A percentile compares a stretch with the other conserved stretches of the same genome.
Conservation (phyloP, 1,140 invertebrate genomes). For the Tribolium castaneum region DNA sequence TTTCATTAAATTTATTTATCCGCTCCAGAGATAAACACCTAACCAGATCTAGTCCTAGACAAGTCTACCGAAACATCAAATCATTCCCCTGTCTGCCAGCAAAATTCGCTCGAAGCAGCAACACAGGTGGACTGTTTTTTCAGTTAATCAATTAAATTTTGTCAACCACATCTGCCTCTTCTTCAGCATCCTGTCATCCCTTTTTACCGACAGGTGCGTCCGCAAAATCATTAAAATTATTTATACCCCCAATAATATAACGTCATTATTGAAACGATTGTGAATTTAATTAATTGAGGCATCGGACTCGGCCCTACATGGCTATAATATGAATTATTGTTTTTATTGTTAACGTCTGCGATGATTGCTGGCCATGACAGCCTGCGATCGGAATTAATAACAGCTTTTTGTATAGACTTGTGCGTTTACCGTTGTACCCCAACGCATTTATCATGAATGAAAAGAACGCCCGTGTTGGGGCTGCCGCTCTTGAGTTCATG, state of each 20-base stretch:
- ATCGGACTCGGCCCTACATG: conserved; percentile 6
- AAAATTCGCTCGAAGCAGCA: too few species aligned
- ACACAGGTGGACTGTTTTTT: too few species aligned
- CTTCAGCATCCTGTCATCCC: neutral
- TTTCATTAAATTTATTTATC: conserved; percentile 42
- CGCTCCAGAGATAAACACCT: conserved; percentile 2
- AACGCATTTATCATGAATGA: conserved; percentile 32
- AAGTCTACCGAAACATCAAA: neutral
- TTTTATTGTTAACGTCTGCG: conserved; percentile 15
- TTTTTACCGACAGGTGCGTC: neutral
- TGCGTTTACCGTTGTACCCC: conserved; percentile 27
- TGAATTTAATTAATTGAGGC: conserved; percentile 11
- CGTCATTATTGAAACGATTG: conserved; percentile 6
- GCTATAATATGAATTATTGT: conserved; percentile 31
- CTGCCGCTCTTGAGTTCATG: neutral
- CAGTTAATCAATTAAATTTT: too few species aligned
- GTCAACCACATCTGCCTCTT: too few species aligned
- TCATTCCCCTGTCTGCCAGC: neutral
- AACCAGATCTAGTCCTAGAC: neutral
- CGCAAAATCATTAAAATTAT: neutral
- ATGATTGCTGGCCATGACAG: conserved; percentile 22
- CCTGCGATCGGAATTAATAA: conserved; percentile 27
- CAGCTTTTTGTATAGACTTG: conserved; percentile 32
- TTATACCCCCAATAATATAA: neutral
- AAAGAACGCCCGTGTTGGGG: neutral